phyloP scores from a whole-genome alignment of 1,140 invertebrate species.

The Trichonephila inaurata region DNA sequence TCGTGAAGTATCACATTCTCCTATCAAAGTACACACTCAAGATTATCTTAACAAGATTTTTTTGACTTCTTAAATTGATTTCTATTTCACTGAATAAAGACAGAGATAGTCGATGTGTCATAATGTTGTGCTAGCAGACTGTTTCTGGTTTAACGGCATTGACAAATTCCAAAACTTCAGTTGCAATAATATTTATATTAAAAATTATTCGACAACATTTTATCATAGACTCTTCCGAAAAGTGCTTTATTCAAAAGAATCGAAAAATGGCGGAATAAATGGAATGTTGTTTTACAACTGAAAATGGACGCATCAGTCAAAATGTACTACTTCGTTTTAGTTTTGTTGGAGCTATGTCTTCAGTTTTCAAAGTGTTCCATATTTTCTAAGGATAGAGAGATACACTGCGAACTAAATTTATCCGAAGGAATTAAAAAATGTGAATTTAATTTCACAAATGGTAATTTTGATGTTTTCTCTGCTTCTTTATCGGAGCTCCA shows the following conservation, averaged over 20 bases:
- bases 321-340: not conserved
- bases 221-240: not conserved
- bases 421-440: not conserved
- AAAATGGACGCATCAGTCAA: not conserved
- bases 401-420: not conserved
- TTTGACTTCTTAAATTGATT: not conserved
- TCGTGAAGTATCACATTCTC: not conserved
- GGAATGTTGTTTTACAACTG: not conserved
- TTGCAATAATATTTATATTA: no score
- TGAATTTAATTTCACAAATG: constrained; percentile 10
- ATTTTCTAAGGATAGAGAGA: not conserved
- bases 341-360: not conserved
- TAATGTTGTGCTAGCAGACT: not conserved
- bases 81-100: not conserved
- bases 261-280: not conserved
- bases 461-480: not conserved
- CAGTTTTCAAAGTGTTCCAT: not conserved
- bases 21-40: not conserved
- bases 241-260: not conserved
- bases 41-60: constrained; percentile 10
- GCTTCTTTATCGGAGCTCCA: not conserved
- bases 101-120: not conserved
- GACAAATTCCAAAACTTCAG: not conserved
- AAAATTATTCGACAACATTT: no score
- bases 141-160: not conserved